Evolutionary conservation across 2,113 vertebrate species (phyloP).

Genomic region (human): DNA sequence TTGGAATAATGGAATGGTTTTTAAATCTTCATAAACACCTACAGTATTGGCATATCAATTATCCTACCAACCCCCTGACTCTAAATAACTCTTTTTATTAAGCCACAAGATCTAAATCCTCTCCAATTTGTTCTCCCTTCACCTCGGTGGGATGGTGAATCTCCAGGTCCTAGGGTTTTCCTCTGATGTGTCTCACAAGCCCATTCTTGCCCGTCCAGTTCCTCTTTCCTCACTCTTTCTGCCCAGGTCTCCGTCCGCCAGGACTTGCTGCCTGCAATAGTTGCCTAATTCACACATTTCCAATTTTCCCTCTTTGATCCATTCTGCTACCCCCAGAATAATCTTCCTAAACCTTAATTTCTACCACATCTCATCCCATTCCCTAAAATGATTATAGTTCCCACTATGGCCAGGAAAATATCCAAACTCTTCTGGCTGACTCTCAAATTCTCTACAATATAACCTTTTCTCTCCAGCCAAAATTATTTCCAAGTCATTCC

Average conservation of each 20-base stretch:
- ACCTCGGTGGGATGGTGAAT: neutral
- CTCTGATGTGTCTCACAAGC: neutral
- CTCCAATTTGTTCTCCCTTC: neutral
- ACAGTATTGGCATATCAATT: neutral
- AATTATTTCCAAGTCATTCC: constrained; percentile 16
- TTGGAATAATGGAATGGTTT: neutral
- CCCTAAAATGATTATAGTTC: constrained; percentile 17
- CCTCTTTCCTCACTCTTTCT: neutral
- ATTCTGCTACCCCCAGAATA: neutral
- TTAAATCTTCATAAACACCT: neutral
- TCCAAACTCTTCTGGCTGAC: constrained; percentile 8
- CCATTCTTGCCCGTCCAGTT: neutral
- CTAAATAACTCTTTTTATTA: neutral
- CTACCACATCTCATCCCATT: neutral
- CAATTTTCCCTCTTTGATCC: neutral
- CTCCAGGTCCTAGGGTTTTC: neutral
- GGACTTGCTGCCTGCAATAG: neutral
- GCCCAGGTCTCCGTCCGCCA: neutral
- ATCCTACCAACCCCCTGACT: neutral
- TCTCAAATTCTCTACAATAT: neutral
- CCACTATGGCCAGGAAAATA: neutral
- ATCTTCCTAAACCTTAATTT: constrained; percentile 14
- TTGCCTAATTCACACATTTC: neutral
- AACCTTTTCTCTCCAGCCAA: constrained; percentile 21
- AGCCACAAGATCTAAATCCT: neutral